phyloP scores from a whole-genome alignment of 2,113 vertebrate genomes.

The Atlantisia rogersi region DNA sequence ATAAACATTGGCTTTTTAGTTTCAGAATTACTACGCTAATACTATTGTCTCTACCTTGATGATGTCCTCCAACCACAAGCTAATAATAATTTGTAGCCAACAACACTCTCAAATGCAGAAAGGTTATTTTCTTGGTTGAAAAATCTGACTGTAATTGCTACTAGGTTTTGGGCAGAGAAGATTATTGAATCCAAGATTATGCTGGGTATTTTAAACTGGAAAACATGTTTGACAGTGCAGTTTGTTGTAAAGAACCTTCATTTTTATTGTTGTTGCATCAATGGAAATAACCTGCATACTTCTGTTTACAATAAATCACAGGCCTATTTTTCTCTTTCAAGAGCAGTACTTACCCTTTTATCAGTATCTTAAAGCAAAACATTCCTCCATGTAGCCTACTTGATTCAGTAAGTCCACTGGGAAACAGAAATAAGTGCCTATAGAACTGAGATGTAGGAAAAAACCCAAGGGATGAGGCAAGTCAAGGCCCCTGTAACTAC shows the following conservation, averaged over 20 bases:
- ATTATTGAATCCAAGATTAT: background rate
- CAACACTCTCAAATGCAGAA: background rate
- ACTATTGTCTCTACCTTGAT: background rate
- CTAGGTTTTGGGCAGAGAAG: background rate
- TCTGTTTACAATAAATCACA: constrained; percentile 52
- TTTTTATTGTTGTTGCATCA: constrained; percentile 29
- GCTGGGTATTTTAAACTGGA: background rate
- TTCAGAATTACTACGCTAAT: background rate
- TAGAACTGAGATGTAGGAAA: background rate
- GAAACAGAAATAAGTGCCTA: background rate
- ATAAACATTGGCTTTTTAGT: background rate
- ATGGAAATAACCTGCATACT: background rate
- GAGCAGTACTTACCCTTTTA: background rate
- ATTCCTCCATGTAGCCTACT: background rate
- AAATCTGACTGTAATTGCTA: background rate
- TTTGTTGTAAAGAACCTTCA: constrained; percentile 13
- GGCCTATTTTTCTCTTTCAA: background rate
- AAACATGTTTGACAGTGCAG: background rate
- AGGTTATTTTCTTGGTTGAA: background rate
- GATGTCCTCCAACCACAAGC: background rate
- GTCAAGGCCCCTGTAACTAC: background rate
- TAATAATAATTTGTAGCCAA: background rate
- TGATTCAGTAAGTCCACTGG: background rate
- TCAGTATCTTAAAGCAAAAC: background rate
- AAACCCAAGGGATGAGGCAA: background rate